Percentiles rank a stretch among this genome's conserved stretches.
These are phyloP conservation scores for Globodera ellingtonae DNA, from an alignment of 1,140 invertebrate species.

Conservation along the genomic window DNA sequence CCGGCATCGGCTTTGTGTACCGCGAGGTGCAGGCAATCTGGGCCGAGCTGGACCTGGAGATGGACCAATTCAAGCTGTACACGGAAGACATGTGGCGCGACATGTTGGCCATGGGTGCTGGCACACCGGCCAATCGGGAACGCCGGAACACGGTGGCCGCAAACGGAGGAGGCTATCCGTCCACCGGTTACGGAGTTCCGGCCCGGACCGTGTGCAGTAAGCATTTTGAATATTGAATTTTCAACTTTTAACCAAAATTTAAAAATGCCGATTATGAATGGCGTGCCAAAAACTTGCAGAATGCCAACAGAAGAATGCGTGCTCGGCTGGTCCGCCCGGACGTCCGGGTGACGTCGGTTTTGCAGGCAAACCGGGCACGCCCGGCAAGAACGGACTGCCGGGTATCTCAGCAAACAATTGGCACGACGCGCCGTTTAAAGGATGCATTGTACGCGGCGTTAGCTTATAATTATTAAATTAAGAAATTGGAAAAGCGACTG, in stretches of 20 bases:
- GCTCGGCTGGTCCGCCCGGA: conserved; percentile 20
- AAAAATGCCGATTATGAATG: not conserved
- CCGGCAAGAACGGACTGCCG: conserved; percentile 12
- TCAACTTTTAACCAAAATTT: not conserved
- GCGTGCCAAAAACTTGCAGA: not conserved
- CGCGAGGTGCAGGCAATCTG: conserved; percentile 60
- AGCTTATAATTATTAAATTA: not conserved
- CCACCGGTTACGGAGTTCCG: not conserved
- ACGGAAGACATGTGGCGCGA: conserved; percentile 46
- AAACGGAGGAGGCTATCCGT: conserved; percentile 36
- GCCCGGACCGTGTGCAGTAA: not conserved
- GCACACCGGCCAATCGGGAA: conserved; percentile 38
- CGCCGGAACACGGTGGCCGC: conserved; percentile 48
- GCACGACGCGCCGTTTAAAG: conserved; percentile 29
- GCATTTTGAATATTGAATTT: not conserved
- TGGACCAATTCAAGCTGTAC: conserved; percentile 47
- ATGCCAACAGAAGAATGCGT: conserved; percentile 32
- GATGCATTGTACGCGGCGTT: conserved; percentile 15
- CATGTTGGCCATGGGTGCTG: conserved; percentile 47
- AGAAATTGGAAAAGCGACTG: not conserved
- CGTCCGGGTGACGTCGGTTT: conserved; percentile 13
- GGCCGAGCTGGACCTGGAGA: conserved; percentile 60
- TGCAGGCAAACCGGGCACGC: conserved; percentile 2
- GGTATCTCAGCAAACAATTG: conserved; percentile 20
- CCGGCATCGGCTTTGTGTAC: conserved; percentile 56